Conservation (phyloP, 2,888 invertebrate species). For the Melanostoma scalare region DNA sequence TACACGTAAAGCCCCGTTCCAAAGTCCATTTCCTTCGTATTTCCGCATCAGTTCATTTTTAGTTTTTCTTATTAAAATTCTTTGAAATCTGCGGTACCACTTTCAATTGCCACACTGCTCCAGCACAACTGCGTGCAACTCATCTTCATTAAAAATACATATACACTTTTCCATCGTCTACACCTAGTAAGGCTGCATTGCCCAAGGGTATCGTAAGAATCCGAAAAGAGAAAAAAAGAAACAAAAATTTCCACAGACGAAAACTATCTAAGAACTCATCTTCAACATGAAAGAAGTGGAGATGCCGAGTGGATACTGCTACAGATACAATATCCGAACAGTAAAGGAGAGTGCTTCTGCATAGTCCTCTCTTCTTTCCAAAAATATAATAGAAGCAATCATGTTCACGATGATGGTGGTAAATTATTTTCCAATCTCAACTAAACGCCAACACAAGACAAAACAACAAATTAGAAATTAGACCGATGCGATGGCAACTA, state of each 20-base stretch:
- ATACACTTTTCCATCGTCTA: conserved; percentile 14
- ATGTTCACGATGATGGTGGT: conserved; percentile 41
- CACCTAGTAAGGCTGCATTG: conserved; percentile 9
- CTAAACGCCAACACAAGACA: conserved; percentile 41
- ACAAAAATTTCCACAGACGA: too few relatives aligned
- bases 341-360: conserved; percentile 28
- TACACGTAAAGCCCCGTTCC: too few relatives aligned
- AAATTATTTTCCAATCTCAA: conserved; percentile 59
- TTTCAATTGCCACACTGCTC: too few relatives aligned
- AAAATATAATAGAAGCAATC: conserved; percentile 26
- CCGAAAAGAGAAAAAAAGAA: not conserved
- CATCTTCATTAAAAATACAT: conserved; percentile 12
- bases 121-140: too few relatives aligned
- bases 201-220: conserved; percentile 35
- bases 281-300: too few relatives aligned
- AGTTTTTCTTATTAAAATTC: too few relatives aligned
- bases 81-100: too few relatives aligned
- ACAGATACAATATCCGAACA: not conserved
- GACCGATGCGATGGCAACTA: conserved; percentile 8
- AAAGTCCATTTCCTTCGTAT: too few relatives aligned
- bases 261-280: too few relatives aligned
- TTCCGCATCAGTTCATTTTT: too few relatives aligned
- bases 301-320: not conserved
- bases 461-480: conserved; percentile 56
- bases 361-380: conserved; percentile 7